These are phyloP conservation scores for Amphipoea lucens DNA, from an alignment of 2,888 invertebrate species.

Conservation along the genomic window DNA sequence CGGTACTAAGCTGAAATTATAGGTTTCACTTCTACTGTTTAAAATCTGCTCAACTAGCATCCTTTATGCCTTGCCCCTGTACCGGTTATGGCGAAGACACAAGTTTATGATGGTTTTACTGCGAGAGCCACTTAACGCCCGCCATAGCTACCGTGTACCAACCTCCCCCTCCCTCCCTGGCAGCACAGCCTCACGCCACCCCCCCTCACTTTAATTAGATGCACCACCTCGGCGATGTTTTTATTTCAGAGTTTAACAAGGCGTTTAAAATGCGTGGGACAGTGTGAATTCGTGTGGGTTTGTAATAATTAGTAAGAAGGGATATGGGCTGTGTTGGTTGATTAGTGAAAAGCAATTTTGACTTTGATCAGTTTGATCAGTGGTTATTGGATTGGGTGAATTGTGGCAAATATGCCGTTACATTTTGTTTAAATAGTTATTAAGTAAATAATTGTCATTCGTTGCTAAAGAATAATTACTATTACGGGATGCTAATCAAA, in stretches of 20 bases:
- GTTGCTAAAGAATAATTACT: no score
- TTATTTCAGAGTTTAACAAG: constrained; percentile 76
- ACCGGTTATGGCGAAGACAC: constrained; percentile 81
- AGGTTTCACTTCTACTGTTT: neutral
- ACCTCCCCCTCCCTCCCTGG: constrained; percentile 64
- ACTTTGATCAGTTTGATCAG: no score
- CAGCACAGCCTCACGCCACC: constrained; percentile 38
- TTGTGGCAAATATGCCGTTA: no score
- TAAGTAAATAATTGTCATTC: no score
- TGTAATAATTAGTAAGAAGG: constrained; percentile 25
- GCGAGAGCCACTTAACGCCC: constrained; percentile 88
- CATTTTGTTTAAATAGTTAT: no score
- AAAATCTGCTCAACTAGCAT: neutral
- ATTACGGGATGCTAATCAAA: no score
- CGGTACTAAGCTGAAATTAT: neutral
- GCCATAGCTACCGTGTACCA: constrained; percentile 81
- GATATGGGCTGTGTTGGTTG: neutral
- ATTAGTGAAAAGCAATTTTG: neutral
- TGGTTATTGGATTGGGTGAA: neutral
- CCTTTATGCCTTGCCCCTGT: constrained; percentile 69
- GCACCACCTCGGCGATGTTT: constrained; percentile 77
- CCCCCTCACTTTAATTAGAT: constrained; percentile 79
- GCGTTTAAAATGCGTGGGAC: constrained; percentile 65
- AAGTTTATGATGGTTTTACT: constrained; percentile 89
- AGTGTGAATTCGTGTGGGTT: constrained; percentile 56